Evolutionary conservation across 2,888 invertebrate species (phyloP).

Genomic region (Chymomyza amoena): DNA sequence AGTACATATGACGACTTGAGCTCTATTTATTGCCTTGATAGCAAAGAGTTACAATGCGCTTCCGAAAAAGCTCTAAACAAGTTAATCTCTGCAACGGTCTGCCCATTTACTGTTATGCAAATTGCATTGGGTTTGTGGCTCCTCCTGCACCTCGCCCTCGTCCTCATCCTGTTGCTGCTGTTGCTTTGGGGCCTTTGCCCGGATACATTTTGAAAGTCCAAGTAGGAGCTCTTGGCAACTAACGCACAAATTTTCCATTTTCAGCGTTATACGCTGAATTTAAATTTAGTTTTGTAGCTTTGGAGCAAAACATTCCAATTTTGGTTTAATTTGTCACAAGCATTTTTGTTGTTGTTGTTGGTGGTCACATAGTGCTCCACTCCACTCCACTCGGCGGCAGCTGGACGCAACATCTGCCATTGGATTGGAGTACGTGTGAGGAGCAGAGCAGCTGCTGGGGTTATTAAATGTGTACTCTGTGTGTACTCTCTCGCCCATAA

Average conservation of each 20-base stretch:
- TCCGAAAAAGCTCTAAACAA: neutral
- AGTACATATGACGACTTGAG: neutral
- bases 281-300: neutral
- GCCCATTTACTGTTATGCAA: neutral
- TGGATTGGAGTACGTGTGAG: neutral
- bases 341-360: neutral
- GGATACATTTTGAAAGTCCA: neutral
- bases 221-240: neutral
- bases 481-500: neutral
- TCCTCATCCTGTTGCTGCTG: too few species aligned
- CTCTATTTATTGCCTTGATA: neutral
- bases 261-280: neutral
- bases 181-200: neutral
- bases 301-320: neutral
- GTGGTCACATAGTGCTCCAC: neutral
- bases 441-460: neutral
- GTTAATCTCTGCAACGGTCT: neutral
- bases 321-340: neutral
- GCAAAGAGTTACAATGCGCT: neutral
- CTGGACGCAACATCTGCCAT: neutral
- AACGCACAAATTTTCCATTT: neutral
- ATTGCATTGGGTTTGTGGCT: neutral
- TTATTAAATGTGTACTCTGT: neutral
- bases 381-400: neutral
- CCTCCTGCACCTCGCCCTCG: too few species aligned